Evolutionary conservation across 1,140 invertebrate genomes (phyloP).

Genomic region (Lordiphosa mommai): DNA sequence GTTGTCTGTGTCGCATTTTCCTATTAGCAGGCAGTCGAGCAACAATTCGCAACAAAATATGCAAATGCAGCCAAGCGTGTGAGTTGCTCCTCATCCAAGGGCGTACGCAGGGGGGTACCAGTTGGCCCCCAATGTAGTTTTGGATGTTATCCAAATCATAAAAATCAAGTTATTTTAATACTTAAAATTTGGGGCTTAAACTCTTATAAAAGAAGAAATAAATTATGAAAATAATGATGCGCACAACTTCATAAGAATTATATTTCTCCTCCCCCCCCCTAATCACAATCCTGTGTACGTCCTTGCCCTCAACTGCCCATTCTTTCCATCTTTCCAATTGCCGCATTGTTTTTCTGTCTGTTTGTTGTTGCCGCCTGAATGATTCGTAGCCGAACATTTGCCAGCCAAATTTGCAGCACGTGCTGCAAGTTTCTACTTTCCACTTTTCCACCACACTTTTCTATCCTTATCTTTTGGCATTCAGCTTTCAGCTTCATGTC

Average conservation of each 20-base stretch:
- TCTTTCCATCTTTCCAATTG: conserved; percentile 30
- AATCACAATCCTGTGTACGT: too few relatives aligned
- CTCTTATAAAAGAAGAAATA: too few relatives aligned
- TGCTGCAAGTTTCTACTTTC: conserved; percentile 28
- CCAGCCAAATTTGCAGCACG: conserved; percentile 66
- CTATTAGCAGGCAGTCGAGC: conserved; percentile 66
- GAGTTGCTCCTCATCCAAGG: conserved; percentile 18
- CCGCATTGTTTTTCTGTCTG: conserved; percentile 69
- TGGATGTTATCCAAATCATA: too few relatives aligned
- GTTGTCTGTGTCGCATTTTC: conserved; percentile 63
- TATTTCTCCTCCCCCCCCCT: background rate
- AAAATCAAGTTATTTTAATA: too few relatives aligned
- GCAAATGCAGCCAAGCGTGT: conserved; percentile 67
- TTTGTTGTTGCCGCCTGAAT: conserved; percentile 63
- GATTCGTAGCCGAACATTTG: conserved; percentile 50
- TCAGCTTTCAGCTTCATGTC: conserved; percentile 3
- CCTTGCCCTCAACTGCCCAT: too few relatives aligned
- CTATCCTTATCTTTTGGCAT: conserved; percentile 14
- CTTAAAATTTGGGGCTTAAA: too few relatives aligned
- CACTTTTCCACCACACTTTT: conserved; percentile 4
- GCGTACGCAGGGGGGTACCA: too few relatives aligned
- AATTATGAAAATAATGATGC: too few relatives aligned
- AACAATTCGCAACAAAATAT: conserved; percentile 73
- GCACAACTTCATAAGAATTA: too few relatives aligned
- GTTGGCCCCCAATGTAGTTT: too few relatives aligned